Conservation (phyloP, 2,888 invertebrate species). For the Napeogenes inachia region DNA sequence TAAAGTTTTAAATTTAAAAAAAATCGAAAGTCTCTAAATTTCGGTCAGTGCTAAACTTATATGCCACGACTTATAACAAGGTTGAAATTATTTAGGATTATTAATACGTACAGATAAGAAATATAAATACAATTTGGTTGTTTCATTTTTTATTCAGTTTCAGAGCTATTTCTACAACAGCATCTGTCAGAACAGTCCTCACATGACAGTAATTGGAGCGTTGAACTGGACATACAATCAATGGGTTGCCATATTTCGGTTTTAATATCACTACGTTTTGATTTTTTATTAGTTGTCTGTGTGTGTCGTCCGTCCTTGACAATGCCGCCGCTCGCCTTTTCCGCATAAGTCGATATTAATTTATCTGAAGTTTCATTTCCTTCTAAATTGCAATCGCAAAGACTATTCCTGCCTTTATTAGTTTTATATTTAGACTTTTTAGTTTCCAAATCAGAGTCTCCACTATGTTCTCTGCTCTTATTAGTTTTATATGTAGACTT, state of each 20-base stretch:
- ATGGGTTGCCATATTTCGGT: constrained; percentile 13
- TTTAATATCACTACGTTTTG: constrained; percentile 13
- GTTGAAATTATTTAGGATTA: no score
- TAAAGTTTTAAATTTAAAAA: no score
- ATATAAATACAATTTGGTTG: constrained; percentile 57
- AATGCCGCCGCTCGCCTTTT: constrained; percentile 35
- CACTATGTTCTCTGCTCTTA: no score
- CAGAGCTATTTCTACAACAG: constrained; percentile 21
- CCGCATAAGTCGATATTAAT: constrained; percentile 41
- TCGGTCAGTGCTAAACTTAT: no score
- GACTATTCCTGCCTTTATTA: constrained; percentile 17
- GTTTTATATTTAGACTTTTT: not conserved
- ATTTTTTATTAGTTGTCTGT: constrained; percentile 13
- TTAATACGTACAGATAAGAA: constrained; percentile 47
- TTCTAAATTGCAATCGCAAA: constrained; percentile 29
- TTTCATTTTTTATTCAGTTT: constrained; percentile 40
- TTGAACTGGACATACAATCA: constrained; percentile 5
- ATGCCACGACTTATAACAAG: no score
- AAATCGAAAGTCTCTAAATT: no score
- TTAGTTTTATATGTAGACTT: no score
- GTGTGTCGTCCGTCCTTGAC: constrained; percentile 18
- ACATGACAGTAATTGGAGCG: not conserved
- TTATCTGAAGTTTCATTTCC: constrained; percentile 37
- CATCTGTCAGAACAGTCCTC: not conserved
- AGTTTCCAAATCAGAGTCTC: no score